Percentiles rank a stretch among this genome's conserved stretches.
Evolutionary conservation across 1,140 invertebrate genomes (phyloP).

Genomic region (Whitmania pigra): DNA sequence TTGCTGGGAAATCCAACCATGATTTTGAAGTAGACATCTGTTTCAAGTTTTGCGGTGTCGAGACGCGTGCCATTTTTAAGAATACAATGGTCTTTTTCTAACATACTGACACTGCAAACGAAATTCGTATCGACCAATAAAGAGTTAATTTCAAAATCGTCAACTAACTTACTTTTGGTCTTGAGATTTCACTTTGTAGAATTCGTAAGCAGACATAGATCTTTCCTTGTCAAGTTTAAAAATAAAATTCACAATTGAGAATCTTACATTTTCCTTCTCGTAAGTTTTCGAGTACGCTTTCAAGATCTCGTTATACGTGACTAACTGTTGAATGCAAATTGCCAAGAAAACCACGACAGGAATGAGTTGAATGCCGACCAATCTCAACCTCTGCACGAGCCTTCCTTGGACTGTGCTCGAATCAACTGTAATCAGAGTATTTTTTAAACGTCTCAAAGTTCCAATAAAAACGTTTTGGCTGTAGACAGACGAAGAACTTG

Average conservation of each 20-base stretch:
- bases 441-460: background rate
- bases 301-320: background rate
- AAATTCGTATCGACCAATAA: too few species aligned
- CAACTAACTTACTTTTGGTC: too few species aligned
- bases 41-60: too few species aligned
- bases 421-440: background rate
- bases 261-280: background rate
- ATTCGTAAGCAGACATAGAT: background rate
- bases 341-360: background rate
- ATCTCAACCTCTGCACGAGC: background rate
- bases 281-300: background rate
- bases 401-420: background rate
- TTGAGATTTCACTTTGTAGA: background rate
- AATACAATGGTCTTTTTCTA: too few species aligned
- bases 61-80: too few species aligned
- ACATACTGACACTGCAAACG: too few species aligned
- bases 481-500: background rate
- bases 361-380: background rate
- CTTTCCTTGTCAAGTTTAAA: conserved; percentile 5
- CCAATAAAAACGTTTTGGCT: background rate
- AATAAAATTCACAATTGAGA: background rate
- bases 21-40: too few species aligned
- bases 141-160: too few species aligned
- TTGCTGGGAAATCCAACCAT: too few species aligned
- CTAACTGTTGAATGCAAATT: background rate